These are phyloP conservation scores for Sorex fumeus DNA, from an alignment of 2,113 vertebrate species.

Conservation along the genomic window DNA sequence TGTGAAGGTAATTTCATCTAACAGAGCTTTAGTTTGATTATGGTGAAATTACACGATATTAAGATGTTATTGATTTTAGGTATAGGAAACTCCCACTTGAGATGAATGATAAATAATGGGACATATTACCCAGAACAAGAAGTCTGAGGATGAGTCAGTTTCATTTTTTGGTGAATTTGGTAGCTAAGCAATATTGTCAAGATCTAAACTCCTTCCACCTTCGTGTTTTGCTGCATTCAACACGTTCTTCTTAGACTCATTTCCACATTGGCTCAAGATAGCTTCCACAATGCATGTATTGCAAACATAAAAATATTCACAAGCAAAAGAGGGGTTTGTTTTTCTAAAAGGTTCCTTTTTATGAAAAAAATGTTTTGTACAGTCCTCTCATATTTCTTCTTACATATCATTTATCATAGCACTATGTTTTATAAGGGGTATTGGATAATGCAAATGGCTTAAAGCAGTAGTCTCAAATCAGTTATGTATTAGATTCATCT, in stretches of 20 bases:
- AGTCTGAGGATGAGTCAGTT: neutral
- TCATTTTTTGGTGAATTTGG: neutral
- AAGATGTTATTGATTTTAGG: neutral
- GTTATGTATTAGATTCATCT: neutral
- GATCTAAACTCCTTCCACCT: neutral
- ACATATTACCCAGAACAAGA: neutral
- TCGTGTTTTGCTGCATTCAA: neutral
- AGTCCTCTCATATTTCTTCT: neutral
- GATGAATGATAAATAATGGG: neutral
- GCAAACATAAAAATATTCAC: neutral
- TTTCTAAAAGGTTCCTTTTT: neutral
- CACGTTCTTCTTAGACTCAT: neutral
- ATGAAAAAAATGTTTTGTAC: neutral
- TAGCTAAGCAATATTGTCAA: neutral
- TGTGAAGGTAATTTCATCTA: conserved; percentile 12
- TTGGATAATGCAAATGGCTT: neutral
- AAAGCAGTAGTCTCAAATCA: neutral
- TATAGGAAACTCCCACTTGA: neutral
- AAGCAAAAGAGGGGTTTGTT: neutral
- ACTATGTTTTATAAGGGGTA: neutral
- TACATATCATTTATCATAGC: neutral
- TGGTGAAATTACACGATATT: neutral
- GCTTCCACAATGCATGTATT: neutral
- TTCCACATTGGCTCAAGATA: neutral
- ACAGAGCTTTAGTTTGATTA: conserved; percentile 13